These are phyloP conservation scores for Myzus persicae DNA, from an alignment of 1,140 invertebrate genomes.

Conservation along the genomic window DNA sequence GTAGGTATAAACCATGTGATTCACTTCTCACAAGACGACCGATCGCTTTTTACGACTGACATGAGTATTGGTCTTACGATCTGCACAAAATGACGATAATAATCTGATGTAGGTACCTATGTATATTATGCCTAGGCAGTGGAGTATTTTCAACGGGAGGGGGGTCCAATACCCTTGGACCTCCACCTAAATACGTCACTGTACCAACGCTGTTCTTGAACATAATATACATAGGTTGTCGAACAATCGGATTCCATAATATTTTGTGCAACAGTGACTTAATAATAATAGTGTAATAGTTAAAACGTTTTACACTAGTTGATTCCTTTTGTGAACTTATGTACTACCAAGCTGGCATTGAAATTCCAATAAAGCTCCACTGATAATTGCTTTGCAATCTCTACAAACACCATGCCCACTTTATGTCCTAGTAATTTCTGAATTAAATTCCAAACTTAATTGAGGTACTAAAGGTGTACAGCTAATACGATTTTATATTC, in stretches of 20 bases:
- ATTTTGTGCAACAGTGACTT: not conserved
- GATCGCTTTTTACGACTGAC: not conserved
- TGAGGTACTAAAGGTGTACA: not conserved
- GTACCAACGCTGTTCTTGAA: not conserved
- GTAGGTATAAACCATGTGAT: not conserved
- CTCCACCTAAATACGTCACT: too few relatives aligned
- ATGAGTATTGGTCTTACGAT: not conserved
- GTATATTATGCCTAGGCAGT: not conserved
- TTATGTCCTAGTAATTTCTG: not conserved
- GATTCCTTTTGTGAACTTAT: not conserved
- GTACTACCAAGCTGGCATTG: not conserved
- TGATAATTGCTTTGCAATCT: not conserved
- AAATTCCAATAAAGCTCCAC: not conserved
- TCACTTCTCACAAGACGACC: too few relatives aligned
- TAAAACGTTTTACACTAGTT: not conserved
- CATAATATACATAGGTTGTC: too few relatives aligned
- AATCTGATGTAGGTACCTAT: not conserved
- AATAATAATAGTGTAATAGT: not conserved
- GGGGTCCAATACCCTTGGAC: too few relatives aligned
- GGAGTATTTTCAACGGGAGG: too few relatives aligned
- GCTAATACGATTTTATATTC: not conserved
- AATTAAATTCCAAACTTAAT: not conserved
- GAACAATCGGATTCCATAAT: too few relatives aligned
- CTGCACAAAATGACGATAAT: not conserved
- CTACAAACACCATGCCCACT: not conserved